These are phyloP conservation scores for Dinothrombium tinctorium DNA, from an alignment of 1,140 invertebrate species.

Conservation along the genomic window DNA sequence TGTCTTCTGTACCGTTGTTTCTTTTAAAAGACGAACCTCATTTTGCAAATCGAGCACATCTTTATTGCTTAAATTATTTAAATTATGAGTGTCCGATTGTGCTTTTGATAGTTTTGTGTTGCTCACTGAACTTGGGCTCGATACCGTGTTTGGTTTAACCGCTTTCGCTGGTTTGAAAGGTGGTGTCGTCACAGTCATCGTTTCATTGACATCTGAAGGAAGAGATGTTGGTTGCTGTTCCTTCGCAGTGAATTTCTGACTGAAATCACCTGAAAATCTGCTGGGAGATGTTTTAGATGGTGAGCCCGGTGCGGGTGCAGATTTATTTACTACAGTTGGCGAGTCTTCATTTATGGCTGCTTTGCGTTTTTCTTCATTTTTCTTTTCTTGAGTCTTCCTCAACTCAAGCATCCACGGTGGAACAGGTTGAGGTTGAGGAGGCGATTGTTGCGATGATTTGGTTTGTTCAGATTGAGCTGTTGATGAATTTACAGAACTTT, in stretches of 20 bases:
- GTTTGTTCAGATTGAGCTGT: neutral
- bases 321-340: too few species aligned
- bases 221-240: neutral
- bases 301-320: neutral
- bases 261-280: neutral
- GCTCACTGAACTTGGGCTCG: neutral
- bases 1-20: conserved; percentile 9
- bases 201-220: neutral
- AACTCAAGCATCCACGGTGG: conserved; percentile 4
- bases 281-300: neutral
- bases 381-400: neutral
- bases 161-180: neutral
- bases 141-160: neutral
- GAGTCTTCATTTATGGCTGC: too few species aligned
- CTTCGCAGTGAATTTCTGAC: neutral
- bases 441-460: neutral
- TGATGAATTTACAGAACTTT: neutral
- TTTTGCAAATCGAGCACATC: conserved; percentile 8
- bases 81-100: neutral
- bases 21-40: conserved; percentile 6
- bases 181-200: neutral
- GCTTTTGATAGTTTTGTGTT: too few species aligned
- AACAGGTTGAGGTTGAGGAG: neutral
- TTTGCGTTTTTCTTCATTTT: neutral
- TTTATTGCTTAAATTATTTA: neutral